Evolutionary conservation across 2,888 invertebrate genomes (phyloP).

Genomic region (Auanema freiburgensis): DNA sequence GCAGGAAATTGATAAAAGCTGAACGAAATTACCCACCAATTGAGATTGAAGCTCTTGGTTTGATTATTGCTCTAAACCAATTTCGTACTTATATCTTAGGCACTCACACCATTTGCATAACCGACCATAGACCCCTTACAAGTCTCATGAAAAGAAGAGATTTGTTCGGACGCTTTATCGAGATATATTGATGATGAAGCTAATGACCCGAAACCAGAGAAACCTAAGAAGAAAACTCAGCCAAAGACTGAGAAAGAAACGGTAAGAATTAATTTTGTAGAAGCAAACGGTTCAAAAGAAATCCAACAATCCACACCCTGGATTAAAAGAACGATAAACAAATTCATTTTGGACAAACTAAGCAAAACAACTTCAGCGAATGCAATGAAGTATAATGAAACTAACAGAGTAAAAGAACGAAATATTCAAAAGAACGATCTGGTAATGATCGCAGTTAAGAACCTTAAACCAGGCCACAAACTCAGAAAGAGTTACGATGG

Average conservation of each 20-base stretch:
- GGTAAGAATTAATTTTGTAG: no score
- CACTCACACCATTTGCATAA: conserved; percentile 14
- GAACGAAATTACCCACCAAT: conserved; percentile 24
- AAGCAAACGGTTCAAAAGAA: conserved; percentile 4
- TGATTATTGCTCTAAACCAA: conserved; percentile 15
- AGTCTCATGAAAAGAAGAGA: conserved; percentile 19
- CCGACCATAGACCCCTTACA: conserved; percentile 26
- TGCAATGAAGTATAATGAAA: neutral
- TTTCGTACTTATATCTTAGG: conserved; percentile 30
- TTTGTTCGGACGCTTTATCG: conserved; percentile 21
- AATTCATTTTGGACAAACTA: neutral
- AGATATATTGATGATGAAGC: conserved; percentile 22
- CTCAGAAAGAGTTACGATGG: neutral
- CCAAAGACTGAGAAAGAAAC: neutral
- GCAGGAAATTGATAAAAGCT: conserved; percentile 18
- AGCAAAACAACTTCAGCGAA: neutral
- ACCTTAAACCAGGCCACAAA: neutral
- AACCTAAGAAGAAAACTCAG: neutral
- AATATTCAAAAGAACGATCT: neutral
- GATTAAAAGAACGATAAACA: neutral
- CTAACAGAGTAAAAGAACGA: neutral
- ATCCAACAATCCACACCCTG: conserved; percentile 8
- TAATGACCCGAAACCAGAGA: conserved; percentile 9
- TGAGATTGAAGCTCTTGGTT: conserved; percentile 28
- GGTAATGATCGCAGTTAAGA: neutral